Evolutionary conservation across 2,113 vertebrate species (phyloP), one percentile per base, ranked within the genome.

Genomic region (Melanotaenia duboulayi): DNA sequence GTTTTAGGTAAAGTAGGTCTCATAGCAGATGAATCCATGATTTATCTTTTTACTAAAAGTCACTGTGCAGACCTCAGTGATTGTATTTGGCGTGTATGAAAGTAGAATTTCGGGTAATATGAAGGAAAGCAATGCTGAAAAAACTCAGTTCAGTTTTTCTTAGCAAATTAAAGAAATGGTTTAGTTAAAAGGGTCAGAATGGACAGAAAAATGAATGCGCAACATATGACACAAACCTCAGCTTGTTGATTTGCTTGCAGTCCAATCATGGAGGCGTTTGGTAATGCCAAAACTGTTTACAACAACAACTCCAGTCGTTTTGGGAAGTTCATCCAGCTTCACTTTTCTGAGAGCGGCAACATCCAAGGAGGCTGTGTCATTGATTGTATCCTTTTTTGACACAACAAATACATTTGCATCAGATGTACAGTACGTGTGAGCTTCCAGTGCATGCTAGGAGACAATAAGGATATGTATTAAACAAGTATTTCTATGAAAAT

Each of bases 291-390:
- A 86, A 97, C 96, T 0, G 95, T 97, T 81, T 97, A 97, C 91
- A 97, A 97, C 91, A 97, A 97, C 90, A 97, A 97, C 87, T 97
- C 96, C 80, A 97, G 96, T 58, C 96, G 96, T 67, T 97, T 97
- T 62, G 96, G 96, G 66, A 97, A 97, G 83, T 97, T 97, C 83
- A 96, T 97, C 87, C 96, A 96, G 85, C 95, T 97, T 84, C 95
- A 97, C 83, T 97, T 97, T 88, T 96, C 96, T 51, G 94, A 95
- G 76, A 85, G 95, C 0, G 96, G 96, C 24, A 95, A 96, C 90
- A 96, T 97, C 91, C 96, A 97, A 74, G 96, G 96, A 83, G 96
- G 96, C 77, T 94, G 95, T 70, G 95, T 97, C 76, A 92, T 96
- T 4, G 96, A 97, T 69, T 97, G 96, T 97, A 97, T 97, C 96